Evolutionary conservation across 2,888 invertebrate species (phyloP), one percentile per base, ranked within the genome.

Genomic region (Poecilus cupreus): DNA sequence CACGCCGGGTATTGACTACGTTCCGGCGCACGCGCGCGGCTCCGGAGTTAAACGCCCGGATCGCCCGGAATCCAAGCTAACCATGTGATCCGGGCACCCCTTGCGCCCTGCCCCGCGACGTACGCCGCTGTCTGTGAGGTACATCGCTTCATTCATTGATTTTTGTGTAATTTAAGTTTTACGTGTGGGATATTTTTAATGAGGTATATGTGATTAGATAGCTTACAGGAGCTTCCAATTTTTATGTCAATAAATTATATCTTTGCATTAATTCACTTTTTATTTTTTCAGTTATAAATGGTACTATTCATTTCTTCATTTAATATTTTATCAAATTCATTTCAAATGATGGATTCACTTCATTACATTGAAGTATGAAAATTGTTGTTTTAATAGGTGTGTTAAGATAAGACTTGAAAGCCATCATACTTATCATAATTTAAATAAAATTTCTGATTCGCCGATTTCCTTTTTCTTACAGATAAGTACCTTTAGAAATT

Each of bases 41-140:
- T 46, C 78, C 68, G 68, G 78, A 77, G 77, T 77, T 60, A 77
- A 77, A 77, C 77, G 77, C 77, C 77, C 77, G 77, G 77, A 77
- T 77, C 57, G 39, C 77, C 77, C 39, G 77, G 60, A 77, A 74
- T 74, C 39, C 72, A 72, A 43, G 72, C 72, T 72, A 68, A 43
- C 72, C 72, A 72, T 72, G 70, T 70, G 72, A 72, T 72, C 43
- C 20, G 43, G 39, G n/a, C 43, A 6, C 68, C 37, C 68, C 32
- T 32, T 32, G 39, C 43, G 18, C 24, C 20, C 22, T 5, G 16
- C 39, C 39, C 39, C 20, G 5, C 70, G n/a, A 11, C 70, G 32
- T 32, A 32, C 26, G 8, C 18, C 39, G 22, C 49, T 18, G 49
- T 18, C 49, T 32, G 32, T 32, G 32, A 32, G 32, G 32, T 32